A percentile compares a stretch with the other conserved stretches of the same genome.
phyloP scores from a whole-genome alignment of 2,113 vertebrate genomes.

The Phalacrocorax carbo region DNA sequence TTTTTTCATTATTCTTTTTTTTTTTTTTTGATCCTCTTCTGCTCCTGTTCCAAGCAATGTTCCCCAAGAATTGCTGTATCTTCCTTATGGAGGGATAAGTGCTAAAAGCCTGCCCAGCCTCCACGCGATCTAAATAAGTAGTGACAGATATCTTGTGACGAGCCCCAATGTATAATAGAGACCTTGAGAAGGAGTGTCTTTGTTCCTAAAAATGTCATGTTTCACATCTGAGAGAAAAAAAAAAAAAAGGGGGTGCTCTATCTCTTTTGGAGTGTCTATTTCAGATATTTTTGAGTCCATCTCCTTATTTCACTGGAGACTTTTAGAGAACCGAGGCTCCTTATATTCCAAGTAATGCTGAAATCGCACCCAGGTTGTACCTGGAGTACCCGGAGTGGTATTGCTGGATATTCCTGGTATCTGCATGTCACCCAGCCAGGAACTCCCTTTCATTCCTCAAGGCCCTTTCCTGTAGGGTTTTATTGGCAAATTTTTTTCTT shows the following conservation, averaged over 20 bases:
- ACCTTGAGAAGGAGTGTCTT: not conserved
- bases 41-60: not conserved
- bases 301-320: not conserved
- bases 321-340: not conserved
- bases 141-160: not conserved
- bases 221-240: not conserved
- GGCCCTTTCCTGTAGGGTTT: not conserved
- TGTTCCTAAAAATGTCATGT: not conserved
- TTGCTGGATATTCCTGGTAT: not conserved
- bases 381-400: too few relatives aligned
- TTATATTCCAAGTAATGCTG: not conserved
- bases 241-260: not conserved
- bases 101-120: not conserved
- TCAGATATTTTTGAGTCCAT: not conserved
- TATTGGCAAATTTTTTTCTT: not conserved
- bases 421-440: not conserved
- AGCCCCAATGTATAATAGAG: not conserved
- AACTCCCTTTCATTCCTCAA: not conserved
- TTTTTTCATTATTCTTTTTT: accelerated
- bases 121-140: not conserved
- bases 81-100: not conserved
- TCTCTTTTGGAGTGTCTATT: not conserved
- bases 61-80: not conserved
- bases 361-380: not conserved
- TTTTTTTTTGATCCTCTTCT: not conserved